phyloP scores from a whole-genome alignment of 2,797 vertebrate genomes.

The Acestrorhynchus altus region DNA sequence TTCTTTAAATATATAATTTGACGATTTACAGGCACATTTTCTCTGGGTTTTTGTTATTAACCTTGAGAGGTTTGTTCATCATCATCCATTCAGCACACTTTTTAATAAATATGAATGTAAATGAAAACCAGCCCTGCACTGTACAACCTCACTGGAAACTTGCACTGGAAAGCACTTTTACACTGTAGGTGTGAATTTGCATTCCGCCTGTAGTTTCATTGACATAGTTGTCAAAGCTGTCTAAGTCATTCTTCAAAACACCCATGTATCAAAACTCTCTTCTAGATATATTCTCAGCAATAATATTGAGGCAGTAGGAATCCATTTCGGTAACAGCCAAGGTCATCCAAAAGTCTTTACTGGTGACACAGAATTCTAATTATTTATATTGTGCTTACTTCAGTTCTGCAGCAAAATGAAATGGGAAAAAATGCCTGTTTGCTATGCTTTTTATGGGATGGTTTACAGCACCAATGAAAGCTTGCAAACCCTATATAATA shows the following conservation, averaged over 20 bases:
- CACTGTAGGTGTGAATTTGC: background rate
- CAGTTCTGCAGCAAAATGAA: too few relatives aligned
- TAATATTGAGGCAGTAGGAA: too few relatives aligned
- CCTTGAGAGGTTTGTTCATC: background rate
- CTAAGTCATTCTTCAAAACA: background rate
- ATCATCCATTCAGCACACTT: background rate
- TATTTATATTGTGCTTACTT: too few relatives aligned
- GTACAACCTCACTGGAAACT: background rate
- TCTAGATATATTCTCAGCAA: too few relatives aligned
- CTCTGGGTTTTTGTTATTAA: slow-evolving; percentile 9
- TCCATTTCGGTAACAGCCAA: too few relatives aligned
- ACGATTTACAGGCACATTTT: slow-evolving; percentile 24
- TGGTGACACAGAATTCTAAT: too few relatives aligned
- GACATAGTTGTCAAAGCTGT: background rate
- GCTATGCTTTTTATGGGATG: too few relatives aligned
- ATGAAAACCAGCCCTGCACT: background rate
- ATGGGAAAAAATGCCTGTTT: too few relatives aligned
- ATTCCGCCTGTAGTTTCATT: background rate
- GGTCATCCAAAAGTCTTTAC: too few relatives aligned
- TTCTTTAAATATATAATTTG: slow-evolving; percentile 64
- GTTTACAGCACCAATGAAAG: too few relatives aligned
- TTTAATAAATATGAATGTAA: background rate
- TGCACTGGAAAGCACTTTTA: background rate
- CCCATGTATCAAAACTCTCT: background rate
- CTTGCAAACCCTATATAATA: too few relatives aligned